phyloP scores from a whole-genome alignment of 2,888 invertebrate genomes.

The Drosophila aldrichi region DNA sequence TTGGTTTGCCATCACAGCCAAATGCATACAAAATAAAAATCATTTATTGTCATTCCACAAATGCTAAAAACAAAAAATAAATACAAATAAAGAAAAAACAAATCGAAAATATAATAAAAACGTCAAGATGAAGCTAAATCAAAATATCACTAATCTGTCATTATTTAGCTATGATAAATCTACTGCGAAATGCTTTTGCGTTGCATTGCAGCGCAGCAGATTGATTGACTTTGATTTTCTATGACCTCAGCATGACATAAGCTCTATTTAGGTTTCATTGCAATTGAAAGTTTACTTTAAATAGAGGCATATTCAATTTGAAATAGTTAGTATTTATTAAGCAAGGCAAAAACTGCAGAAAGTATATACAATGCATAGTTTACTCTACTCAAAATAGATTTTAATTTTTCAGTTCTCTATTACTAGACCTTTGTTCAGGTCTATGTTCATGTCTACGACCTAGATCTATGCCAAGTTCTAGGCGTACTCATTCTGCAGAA shows the following conservation, averaged over 20 bases:
- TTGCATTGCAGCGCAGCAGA: not conserved
- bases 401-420: no score
- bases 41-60: conserved; percentile 37
- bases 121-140: conserved; percentile 13
- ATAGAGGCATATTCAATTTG: not conserved
- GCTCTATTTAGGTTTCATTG: not conserved
- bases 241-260: conserved; percentile 14
- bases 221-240: conserved; percentile 28
- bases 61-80: conserved; percentile 4
- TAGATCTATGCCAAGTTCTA: no score
- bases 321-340: not conserved
- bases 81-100: not conserved
- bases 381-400: no score
- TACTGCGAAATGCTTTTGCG: not conserved
- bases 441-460: no score
- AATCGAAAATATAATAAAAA: conserved; percentile 8
- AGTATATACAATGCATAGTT: no score
- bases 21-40: conserved; percentile 15
- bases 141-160: conserved; percentile 32
- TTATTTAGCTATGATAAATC: conserved; percentile 38
- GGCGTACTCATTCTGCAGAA: no score
- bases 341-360: no score
- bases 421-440: no score
- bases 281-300: not conserved
- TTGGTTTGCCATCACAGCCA: conserved; percentile 13